Evolutionary conservation across 2,113 vertebrate genomes (phyloP).

Genomic region (Lagenorhynchus albirostris): DNA sequence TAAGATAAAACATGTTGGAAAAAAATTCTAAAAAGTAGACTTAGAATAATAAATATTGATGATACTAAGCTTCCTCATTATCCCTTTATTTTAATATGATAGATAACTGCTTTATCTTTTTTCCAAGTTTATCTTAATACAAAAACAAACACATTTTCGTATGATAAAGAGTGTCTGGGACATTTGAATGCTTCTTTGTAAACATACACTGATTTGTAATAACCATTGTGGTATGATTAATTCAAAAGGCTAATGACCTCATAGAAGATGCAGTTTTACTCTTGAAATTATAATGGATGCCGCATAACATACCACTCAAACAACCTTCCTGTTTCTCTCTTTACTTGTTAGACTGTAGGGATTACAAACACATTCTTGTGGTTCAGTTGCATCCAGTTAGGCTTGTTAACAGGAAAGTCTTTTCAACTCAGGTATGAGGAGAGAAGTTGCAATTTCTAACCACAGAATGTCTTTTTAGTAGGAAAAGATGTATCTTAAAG

Average conservation of each 20-base stretch:
- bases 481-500: neutral
- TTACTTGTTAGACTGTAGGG: neutral
- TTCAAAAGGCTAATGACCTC: neutral
- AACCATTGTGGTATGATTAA: neutral
- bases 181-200: neutral
- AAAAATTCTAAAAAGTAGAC: neutral
- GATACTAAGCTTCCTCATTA: neutral
- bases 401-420: neutral
- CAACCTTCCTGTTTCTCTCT: neutral
- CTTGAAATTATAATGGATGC: neutral
- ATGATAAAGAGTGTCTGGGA: neutral
- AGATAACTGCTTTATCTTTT: neutral
- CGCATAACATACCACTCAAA: neutral
- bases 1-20: neutral
- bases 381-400: neutral
- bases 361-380: neutral
- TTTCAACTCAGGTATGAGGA: neutral
- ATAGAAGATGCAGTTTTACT: neutral
- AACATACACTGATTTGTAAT: neutral
- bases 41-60: conserved; percentile 2
- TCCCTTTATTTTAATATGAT: neutral
- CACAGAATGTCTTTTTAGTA: neutral
- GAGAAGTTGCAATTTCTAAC: neutral
- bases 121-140: neutral
- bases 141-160: neutral